Conservation (phyloP, 2,797 vertebrate species). For the Pterois miles region DNA sequence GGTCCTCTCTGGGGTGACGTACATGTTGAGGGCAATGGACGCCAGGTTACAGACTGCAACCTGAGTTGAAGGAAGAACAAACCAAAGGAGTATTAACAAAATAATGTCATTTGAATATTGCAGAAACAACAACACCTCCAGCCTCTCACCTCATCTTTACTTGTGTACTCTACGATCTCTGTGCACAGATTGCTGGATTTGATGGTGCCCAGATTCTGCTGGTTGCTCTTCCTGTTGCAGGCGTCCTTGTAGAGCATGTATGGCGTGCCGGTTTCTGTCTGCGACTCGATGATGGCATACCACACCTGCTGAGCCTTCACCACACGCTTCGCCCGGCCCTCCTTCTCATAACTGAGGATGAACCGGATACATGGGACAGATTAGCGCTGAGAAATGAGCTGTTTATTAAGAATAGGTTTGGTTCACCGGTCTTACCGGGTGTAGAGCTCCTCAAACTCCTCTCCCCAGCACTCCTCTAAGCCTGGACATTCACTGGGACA, state of each 20-base stretch:
- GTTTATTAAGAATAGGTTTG: background rate
- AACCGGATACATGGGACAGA: background rate
- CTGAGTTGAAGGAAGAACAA: constrained; percentile 41
- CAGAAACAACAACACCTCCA: background rate
- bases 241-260: constrained; percentile 99
- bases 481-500: constrained; percentile 95
- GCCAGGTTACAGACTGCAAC: constrained; percentile 95
- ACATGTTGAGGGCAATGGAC: constrained; percentile 96
- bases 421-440: constrained; percentile 73
- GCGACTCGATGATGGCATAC: constrained; percentile 96
- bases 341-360: constrained; percentile 85
- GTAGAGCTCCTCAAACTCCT: constrained; percentile 95
- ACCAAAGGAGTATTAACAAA: background rate
- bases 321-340: constrained; percentile 88
- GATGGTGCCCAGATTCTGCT: constrained; percentile 98
- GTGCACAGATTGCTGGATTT: constrained; percentile 97
- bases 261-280: constrained; percentile 95
- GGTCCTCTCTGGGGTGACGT: constrained; percentile 89
- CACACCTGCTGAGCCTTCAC: constrained; percentile 97
- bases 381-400: background rate
- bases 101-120: background rate
- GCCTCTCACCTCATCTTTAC: constrained; percentile 89
- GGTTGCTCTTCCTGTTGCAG: constrained; percentile 97
- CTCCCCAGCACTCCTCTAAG: constrained; percentile 96
- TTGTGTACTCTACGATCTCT: constrained; percentile 94